Base-by-base conservation (phyloP, 2,888 invertebrate species). In the Mimumesa dahlbomi region DNA sequence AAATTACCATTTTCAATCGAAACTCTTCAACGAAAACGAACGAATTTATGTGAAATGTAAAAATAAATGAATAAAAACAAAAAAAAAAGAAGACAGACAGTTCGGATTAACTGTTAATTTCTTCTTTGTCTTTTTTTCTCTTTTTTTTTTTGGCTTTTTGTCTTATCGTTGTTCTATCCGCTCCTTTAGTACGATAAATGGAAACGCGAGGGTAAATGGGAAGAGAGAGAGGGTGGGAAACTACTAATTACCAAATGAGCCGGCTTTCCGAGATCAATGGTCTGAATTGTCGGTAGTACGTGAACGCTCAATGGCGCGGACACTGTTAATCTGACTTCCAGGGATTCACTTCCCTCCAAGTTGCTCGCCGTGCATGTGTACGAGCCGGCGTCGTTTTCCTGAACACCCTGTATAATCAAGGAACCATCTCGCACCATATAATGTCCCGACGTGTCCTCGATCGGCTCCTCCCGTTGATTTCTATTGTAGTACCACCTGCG, bases 341-440 rank as follows among this genome's bases (percentile, higher is more conserved):
- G 85, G 13, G 90, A 90, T 82, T 92, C 92, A 75, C 90, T 91
- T 29, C 92, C 92, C 75, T 91, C 91, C 3, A 90, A 89, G 78
- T 92, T 92, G 58, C 91, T 91, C 18, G 91, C 91, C 14, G 91
- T 91, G 83, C 92, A 92, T 77, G 89, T 90, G 82, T 92, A 92
- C 7, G 90, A 87, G 0, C 92, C 92, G 46, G 89, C 90, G 77
- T 92, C 91, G 13, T 84, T 82, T 77, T 90, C 90, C 64, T 90
- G 90, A 21, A 91, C 90, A 1, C 90, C 89, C 53, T 90, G 90
- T 79, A 92, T 90, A 72, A 91, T 90, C 63, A 92, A 85, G 14
- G 91, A 91, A 49, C 92, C 92, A 73, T 91, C 91, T 58, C 90
- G 90, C 38, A 91, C 88, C 72, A 89, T 88, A 19, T 90, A 90